Percentiles rank a stretch among this genome's conserved stretches.
These are phyloP conservation scores for Morus bassanus DNA, from an alignment of 2,797 vertebrate genomes.

Conservation along the genomic window DNA sequence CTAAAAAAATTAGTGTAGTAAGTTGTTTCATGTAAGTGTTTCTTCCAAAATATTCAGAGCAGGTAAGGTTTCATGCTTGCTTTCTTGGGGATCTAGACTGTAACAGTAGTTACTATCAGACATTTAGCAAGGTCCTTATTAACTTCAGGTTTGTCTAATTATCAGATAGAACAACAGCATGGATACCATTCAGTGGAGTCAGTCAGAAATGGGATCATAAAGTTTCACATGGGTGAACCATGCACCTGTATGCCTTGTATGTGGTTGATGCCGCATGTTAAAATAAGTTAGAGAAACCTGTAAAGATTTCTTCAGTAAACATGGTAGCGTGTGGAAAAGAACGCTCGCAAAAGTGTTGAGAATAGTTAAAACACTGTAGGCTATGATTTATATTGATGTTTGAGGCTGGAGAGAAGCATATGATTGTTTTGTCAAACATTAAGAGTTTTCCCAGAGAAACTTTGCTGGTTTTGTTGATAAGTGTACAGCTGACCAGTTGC, in stretches of 20 bases:
- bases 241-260: neutral
- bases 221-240: neutral
- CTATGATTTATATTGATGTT: neutral
- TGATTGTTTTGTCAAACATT: neutral
- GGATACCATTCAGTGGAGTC: neutral
- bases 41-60: neutral
- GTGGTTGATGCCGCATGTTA: neutral
- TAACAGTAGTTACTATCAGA: neutral
- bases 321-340: neutral
- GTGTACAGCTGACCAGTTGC: conserved; percentile 23
- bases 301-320: neutral
- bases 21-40: neutral
- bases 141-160: neutral
- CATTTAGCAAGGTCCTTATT: neutral
- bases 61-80: neutral
- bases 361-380: neutral
- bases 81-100: neutral
- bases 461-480: conserved; percentile 73
- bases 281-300: neutral
- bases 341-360: neutral
- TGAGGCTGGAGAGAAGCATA: neutral
- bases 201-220: neutral
- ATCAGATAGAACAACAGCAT: neutral
- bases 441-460: conserved; percentile 65
- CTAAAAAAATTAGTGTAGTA: neutral